These are phyloP conservation scores for Formicarius rufipectus DNA, from an alignment of 2,113 vertebrate genomes.

Conservation along the genomic window DNA sequence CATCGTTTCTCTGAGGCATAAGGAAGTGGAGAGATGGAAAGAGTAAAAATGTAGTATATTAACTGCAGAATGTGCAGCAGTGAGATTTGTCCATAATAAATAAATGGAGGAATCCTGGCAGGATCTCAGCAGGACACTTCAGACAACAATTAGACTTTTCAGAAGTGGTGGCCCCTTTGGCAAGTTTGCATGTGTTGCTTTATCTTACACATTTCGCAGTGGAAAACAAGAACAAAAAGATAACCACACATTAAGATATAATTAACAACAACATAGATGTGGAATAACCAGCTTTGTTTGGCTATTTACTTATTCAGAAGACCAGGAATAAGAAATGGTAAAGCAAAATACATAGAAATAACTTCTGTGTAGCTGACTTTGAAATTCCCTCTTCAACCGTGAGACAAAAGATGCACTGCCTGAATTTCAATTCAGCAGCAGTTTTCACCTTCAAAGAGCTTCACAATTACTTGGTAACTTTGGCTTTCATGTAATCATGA, in stretches of 20 bases:
- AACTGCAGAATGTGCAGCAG: not conserved
- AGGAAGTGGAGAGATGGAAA: not conserved
- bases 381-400: not conserved
- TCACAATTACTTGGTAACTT: not conserved
- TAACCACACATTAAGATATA: not conserved
- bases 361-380: not conserved
- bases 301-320: not conserved
- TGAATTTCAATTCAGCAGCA: not conserved
- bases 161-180: not conserved
- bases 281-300: not conserved
- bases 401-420: not conserved
- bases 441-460: conserved; percentile 5
- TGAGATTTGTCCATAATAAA: not conserved
- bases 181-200: not conserved
- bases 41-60: not conserved
- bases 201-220: not conserved
- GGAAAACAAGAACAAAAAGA: not conserved
- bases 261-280: not conserved
- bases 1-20: not conserved
- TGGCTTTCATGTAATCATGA: not conserved
- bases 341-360: not conserved
- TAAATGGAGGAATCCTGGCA: not conserved
- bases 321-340: not conserved
- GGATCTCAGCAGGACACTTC: not conserved
- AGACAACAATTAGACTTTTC: not conserved